These are phyloP conservation scores for Trachelus troglodyta DNA, from an alignment of 2,888 invertebrate genomes.

Conservation along the genomic window DNA sequence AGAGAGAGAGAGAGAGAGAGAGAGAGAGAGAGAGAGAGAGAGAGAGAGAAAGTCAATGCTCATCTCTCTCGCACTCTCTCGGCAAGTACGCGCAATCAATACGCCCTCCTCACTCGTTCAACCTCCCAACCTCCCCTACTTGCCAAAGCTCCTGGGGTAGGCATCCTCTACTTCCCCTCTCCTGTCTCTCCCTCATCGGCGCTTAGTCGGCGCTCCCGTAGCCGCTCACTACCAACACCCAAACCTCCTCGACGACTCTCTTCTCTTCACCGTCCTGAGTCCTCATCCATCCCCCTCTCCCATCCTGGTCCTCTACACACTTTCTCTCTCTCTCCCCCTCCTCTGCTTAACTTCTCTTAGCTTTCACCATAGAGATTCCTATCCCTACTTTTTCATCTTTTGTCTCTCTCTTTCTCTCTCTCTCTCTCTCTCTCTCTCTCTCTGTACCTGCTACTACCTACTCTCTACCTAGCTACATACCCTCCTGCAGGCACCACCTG, in stretches of 20 bases:
- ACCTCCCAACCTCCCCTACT: conserved; percentile 21
- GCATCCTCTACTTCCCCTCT: conserved; percentile 22
- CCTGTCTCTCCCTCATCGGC: conserved; percentile 17
- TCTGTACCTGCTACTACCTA: not conserved
- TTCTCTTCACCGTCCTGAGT: no score
- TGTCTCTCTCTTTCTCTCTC: conserved; percentile 15
- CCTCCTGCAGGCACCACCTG: conserved; percentile 6
- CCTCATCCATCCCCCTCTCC: conserved; percentile 35
- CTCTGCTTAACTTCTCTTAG: conserved; percentile 24
- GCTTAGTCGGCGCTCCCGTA: no score
- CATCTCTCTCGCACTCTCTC: conserved; percentile 34
- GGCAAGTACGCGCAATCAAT: conserved; percentile 59
- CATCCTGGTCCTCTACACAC: conserved; percentile 38
- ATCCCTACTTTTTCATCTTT: conserved; percentile 16
- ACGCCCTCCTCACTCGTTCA: conserved; percentile 45
- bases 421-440: conserved; percentile 12
- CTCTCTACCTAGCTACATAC: not conserved
- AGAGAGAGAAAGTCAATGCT: conserved; percentile 32
- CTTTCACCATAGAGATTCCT: conserved; percentile 22
- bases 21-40: conserved; percentile 23
- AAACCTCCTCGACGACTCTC: no score
- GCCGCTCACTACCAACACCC: no score
- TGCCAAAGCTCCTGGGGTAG: conserved; percentile 4
- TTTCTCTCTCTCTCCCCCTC: conserved; percentile 12
- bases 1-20: conserved; percentile 3